These are phyloP conservation scores for Anser cygnoides DNA, from an alignment of 2,113 vertebrate genomes.

Conservation along the genomic window DNA sequence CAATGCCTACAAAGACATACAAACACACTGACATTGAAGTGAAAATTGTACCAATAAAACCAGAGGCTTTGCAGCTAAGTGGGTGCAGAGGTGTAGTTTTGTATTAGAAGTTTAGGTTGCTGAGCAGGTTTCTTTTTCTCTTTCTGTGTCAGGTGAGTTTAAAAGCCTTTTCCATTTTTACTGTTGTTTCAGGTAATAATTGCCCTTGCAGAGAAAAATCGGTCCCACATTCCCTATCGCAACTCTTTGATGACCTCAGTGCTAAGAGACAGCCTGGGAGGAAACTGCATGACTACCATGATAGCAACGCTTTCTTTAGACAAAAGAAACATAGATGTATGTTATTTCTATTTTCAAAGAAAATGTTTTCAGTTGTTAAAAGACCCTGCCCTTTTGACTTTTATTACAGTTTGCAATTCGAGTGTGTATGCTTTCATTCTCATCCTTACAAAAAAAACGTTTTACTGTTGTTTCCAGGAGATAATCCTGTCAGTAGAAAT, in stretches of 20 bases:
- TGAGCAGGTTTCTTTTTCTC: not conserved
- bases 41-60: not conserved
- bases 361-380: not conserved
- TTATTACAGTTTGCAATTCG: not conserved
- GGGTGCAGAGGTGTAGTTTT: accelerated
- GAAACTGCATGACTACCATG: conserved; percentile 98
- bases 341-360: conserved; percentile 53
- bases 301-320: conserved; percentile 91
- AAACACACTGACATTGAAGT: not conserved
- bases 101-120: not conserved
- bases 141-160: not conserved
- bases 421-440: not conserved
- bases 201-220: conserved; percentile 92
- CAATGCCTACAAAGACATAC: not conserved
- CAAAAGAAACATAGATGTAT: conserved; percentile 86
- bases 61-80: not conserved
- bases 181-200: conserved; percentile 88
- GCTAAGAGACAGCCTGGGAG: conserved; percentile 94
- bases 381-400: not conserved
- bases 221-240: conserved; percentile 93
- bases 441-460: not conserved
- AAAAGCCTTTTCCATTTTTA: not conserved
- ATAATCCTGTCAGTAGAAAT: not conserved
- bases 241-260: conserved; percentile 99
- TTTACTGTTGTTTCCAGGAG: not conserved